phyloP scores from a whole-genome alignment of 2,797 vertebrate species.

The Platyrinchus mystaceus region DNA sequence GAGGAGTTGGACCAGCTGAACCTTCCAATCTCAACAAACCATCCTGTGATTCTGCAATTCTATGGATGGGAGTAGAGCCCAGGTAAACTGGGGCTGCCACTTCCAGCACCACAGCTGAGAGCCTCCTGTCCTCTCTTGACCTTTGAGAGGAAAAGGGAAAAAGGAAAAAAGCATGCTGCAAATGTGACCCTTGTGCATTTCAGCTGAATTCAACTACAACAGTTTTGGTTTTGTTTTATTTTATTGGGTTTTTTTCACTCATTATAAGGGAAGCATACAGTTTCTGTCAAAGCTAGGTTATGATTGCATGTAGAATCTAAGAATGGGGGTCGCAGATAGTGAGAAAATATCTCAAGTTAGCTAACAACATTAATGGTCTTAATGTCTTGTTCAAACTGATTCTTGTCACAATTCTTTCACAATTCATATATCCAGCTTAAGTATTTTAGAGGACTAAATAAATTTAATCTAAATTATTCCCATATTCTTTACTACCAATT shows the following conservation, averaged over 20 bases:
- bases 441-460: background rate
- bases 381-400: background rate
- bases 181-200: background rate
- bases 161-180: background rate
- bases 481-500: background rate
- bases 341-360: background rate
- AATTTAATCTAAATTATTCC: background rate
- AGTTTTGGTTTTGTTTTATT: background rate
- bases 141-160: background rate
- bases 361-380: background rate
- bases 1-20: background rate
- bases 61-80: background rate
- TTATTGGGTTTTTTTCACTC: background rate
- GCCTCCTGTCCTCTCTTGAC: fast-evolving
- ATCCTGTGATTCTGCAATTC: background rate
- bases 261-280: background rate
- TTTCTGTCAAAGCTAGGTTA: background rate
- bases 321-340: background rate
- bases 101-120: background rate
- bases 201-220: background rate
- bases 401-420: background rate
- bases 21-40: background rate
- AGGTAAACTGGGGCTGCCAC: background rate
- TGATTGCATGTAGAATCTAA: background rate
- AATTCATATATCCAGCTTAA: background rate